phyloP scores from a whole-genome alignment of 2,888 invertebrate species.

The Tachina lurida region DNA sequence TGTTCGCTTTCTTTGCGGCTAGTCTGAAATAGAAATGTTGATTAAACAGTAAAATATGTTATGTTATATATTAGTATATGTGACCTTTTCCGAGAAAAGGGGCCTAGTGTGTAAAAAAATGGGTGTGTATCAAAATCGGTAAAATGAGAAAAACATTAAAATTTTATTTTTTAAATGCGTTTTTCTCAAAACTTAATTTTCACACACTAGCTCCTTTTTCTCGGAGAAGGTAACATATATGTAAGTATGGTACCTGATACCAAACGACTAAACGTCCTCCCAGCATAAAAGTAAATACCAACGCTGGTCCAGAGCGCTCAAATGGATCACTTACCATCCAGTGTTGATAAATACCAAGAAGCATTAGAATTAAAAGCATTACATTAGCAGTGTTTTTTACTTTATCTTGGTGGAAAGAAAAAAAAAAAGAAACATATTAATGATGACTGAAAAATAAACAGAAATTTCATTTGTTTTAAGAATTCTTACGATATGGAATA shows the following conservation, averaged over 20 bases:
- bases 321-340: conserved; percentile 96
- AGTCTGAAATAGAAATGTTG: conserved; percentile 81
- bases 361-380: conserved; percentile 91
- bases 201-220: no score
- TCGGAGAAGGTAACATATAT: no score
- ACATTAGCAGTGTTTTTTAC: conserved; percentile 95
- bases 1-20: conserved; percentile 84
- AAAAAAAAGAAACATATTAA: conserved; percentile 49
- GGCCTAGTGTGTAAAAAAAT: no score
- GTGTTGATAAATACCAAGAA: conserved; percentile 96
- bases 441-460: not conserved
- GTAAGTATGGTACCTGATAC: conserved; percentile 81
- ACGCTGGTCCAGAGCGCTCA: conserved; percentile 93
- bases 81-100: no score
- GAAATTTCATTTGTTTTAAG: conserved; percentile 9
- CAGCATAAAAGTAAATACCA: conserved; percentile 96
- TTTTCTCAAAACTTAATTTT: no score
- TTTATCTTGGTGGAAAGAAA: conserved; percentile 87
- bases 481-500: conserved; percentile 90
- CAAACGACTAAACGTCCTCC: conserved; percentile 94
- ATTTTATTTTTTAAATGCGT: no score
- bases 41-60: not conserved
- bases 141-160: no score
- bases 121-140: no score
- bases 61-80: no score